These are phyloP conservation scores for Carettochelys insculpta DNA, from an alignment of 2,113 vertebrate genomes.

Conservation along the genomic window DNA sequence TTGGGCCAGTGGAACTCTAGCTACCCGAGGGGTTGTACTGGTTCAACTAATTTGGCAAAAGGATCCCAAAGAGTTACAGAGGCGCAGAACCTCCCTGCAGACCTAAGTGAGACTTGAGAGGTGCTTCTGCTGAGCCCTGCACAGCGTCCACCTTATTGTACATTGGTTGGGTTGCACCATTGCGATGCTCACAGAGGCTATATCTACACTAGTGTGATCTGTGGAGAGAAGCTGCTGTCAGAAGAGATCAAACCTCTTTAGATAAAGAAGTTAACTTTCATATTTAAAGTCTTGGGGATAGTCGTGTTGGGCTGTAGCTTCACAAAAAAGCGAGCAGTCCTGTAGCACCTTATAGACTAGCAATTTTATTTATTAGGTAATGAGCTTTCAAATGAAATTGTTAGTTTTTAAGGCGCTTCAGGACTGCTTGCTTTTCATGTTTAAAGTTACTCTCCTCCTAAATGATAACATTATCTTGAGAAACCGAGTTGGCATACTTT, in stretches of 20 bases:
- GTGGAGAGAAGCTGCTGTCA: too few relatives aligned
- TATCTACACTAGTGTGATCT: too few relatives aligned
- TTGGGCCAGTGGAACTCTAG: neutral
- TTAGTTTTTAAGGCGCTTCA: too few relatives aligned
- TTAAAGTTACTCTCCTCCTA: neutral
- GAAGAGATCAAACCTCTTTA: neutral
- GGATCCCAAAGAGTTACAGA: neutral
- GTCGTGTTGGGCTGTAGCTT: too few relatives aligned
- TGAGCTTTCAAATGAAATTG: too few relatives aligned
- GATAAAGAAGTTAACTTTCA: constrained; percentile 50
- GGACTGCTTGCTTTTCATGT: too few relatives aligned
- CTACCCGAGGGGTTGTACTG: neutral
- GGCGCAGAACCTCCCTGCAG: neutral
- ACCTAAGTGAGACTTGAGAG: accelerated
- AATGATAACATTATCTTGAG: neutral
- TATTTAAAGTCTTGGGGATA: neutral
- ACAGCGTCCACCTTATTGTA: neutral
- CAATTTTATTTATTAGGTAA: too few relatives aligned
- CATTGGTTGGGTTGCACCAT: neutral
- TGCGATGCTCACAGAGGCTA: neutral
- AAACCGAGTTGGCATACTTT: neutral
- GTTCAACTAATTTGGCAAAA: neutral
- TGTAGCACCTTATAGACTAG: too few relatives aligned
- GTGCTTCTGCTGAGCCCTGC: neutral
- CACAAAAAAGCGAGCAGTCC: too few relatives aligned